Conservation (phyloP, 2,797 vertebrate species). For the Betta splendens region DNA sequence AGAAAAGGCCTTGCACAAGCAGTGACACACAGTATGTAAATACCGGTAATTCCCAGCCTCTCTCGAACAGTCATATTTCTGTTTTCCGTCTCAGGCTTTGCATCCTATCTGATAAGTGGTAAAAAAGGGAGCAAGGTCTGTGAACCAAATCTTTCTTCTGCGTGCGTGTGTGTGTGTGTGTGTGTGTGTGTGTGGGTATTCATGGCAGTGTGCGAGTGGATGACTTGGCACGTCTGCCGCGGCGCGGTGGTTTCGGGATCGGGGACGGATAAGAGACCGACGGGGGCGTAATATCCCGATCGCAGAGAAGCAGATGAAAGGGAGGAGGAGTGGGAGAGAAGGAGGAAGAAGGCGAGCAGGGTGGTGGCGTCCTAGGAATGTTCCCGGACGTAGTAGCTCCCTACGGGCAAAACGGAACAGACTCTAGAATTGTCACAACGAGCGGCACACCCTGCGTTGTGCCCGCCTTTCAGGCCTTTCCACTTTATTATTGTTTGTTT, state of each 20-base stretch:
- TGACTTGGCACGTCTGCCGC: slow-evolving; percentile 63
- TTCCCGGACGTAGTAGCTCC: slow-evolving; percentile 55
- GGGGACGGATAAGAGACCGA: slow-evolving; percentile 29
- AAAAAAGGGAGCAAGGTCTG: slow-evolving; percentile 10
- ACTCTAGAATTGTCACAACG: slow-evolving; percentile 46
- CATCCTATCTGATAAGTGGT: slow-evolving; percentile 14
- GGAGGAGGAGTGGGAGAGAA: slow-evolving; percentile 32
- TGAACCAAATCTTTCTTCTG: slow-evolving; percentile 16
- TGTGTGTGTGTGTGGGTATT: slow-evolving; percentile 12
- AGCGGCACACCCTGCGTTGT: slow-evolving; percentile 40
- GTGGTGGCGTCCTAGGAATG: slow-evolving; percentile 61
- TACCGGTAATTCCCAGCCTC: background rate
- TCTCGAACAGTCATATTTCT: slow-evolving; percentile 1
- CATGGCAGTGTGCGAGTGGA: slow-evolving; percentile 43
- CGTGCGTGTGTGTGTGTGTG: background rate
- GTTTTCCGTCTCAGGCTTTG: slow-evolving; percentile 10
- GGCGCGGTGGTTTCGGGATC: slow-evolving; percentile 55
- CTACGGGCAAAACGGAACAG: slow-evolving; percentile 55
- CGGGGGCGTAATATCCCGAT: slow-evolving; percentile 45
- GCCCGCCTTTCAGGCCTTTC: slow-evolving; percentile 20
- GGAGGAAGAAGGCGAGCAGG: slow-evolving; percentile 31
- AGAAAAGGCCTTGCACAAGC: slow-evolving; percentile 2
- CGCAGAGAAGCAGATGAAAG: slow-evolving; percentile 44
- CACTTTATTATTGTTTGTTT: slow-evolving; percentile 15
- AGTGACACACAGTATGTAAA: slow-evolving; percentile 18